Evolutionary conservation across 2,797 vertebrate species (phyloP).

Genomic region (Neopelma chrysocephalum): DNA sequence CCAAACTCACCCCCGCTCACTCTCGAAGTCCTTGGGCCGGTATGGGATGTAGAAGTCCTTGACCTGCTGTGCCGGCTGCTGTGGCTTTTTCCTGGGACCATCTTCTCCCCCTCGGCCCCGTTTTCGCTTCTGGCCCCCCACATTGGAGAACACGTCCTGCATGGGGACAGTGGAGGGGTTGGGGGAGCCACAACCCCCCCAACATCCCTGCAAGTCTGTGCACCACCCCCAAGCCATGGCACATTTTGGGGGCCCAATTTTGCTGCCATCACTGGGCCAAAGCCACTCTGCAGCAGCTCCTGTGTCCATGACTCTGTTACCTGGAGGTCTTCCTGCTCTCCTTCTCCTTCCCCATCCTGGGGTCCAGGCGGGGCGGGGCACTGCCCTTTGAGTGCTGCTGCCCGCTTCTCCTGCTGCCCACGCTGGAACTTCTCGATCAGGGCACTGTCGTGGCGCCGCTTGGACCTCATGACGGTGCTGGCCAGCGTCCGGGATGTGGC

Average conservation of each 20-base stretch:
- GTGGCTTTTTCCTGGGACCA: constrained; percentile 71
- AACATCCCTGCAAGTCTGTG: not conserved
- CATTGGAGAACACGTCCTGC: constrained; percentile 84
- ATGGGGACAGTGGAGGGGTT: rapidly evolving
- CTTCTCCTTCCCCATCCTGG: not conserved
- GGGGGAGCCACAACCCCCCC: rapidly evolving
- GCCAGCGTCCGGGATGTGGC: constrained; percentile 84
- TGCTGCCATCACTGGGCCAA: rapidly evolving
- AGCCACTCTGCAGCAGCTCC: not conserved
- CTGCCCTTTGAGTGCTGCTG: constrained; percentile 30
- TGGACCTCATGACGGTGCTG: constrained; percentile 89
- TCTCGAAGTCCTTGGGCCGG: constrained; percentile 92
- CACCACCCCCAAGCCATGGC: no score
- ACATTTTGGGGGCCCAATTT: rapidly evolving
- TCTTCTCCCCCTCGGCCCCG: not conserved
- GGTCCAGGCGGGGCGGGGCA: rapidly evolving
- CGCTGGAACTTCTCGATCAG: constrained; percentile 85
- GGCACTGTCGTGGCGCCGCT: constrained; percentile 81
- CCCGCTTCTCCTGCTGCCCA: constrained; percentile 70
- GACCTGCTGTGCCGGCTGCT: constrained; percentile 67
- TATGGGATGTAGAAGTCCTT: constrained; percentile 90
- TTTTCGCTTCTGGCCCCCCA: constrained; percentile 82
- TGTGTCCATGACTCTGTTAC: not conserved
- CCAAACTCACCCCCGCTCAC: constrained; percentile 86
- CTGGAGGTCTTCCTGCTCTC: constrained; percentile 23